Evolutionary conservation across 2,113 vertebrate species (phyloP).

Genomic region (Hippoglossus stenolepis): DNA sequence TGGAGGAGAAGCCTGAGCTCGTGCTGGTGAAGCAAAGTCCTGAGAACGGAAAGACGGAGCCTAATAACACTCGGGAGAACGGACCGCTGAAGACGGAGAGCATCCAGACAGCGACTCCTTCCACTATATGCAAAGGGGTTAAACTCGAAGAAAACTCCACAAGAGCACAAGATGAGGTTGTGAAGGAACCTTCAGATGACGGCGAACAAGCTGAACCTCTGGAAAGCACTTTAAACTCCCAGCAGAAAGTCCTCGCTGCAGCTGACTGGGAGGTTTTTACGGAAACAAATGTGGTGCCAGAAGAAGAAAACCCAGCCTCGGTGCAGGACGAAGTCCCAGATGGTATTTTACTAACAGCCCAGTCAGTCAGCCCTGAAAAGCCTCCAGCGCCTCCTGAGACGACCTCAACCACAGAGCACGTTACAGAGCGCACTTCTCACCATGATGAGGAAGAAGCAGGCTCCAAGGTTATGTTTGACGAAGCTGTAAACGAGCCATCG

Average conservation of each 20-base stretch:
- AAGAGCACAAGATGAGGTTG: constrained; percentile 13
- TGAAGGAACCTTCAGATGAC: not conserved
- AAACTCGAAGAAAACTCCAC: constrained; percentile 16
- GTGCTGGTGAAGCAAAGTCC: constrained; percentile 23
- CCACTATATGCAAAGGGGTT: constrained; percentile 13
- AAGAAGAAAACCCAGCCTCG: not conserved
- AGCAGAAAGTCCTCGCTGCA: not conserved
- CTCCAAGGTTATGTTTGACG: not conserved
- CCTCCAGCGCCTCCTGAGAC: not conserved
- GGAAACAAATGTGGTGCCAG: not conserved
- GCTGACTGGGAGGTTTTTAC: not conserved
- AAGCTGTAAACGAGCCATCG: not conserved
- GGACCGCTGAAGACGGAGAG: constrained; percentile 42
- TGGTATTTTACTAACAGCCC: not conserved
- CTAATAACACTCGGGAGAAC: constrained; percentile 55
- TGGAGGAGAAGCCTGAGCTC: not conserved
- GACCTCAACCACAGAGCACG: constrained; percentile 16
- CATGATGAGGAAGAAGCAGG: not conserved
- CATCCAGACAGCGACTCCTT: not conserved
- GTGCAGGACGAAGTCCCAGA: constrained; percentile 16
- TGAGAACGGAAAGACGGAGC: constrained; percentile 15
- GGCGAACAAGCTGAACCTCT: not conserved
- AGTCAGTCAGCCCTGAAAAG: constrained; percentile 14
- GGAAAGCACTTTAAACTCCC: constrained; percentile 48
- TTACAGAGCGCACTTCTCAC: not conserved